Percentiles rank a stretch among this genome's conserved stretches.
These are phyloP conservation scores for Wiebesia pumilae DNA, from an alignment of 1,140 invertebrate genomes.

Conservation along the genomic window DNA sequence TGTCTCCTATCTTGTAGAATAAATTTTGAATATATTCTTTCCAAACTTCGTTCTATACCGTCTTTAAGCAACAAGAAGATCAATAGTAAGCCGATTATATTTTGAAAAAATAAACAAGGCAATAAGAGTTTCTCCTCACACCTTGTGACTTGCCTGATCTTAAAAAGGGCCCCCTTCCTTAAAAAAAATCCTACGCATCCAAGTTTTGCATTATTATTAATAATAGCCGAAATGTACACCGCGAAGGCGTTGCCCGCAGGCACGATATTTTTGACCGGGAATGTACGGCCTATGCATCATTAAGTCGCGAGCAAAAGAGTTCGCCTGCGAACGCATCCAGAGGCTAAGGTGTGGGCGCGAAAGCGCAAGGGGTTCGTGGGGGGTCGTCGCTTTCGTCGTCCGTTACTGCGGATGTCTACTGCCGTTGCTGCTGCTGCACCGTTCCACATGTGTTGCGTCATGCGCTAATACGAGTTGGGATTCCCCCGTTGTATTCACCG, in stretches of 20 bases:
- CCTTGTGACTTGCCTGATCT: too few relatives aligned
- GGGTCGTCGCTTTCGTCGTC: conserved; percentile 44
- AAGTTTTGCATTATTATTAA: conserved; percentile 1
- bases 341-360: conserved; percentile 23
- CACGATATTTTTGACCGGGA: conserved; percentile 11
- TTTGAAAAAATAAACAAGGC: neutral
- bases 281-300: conserved; percentile 30
- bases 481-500: conserved; percentile 44
- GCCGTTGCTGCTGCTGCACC: neutral
- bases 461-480: conserved; percentile 31
- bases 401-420: conserved; percentile 2
- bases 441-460: conserved; percentile 53
- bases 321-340: neutral
- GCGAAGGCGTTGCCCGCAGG: neutral
- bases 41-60: neutral
- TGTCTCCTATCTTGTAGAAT: neutral
- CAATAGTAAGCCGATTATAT: neutral
- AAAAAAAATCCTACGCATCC: neutral
- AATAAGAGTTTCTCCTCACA: neutral
- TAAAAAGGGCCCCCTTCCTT: too few relatives aligned
- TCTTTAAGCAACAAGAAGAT: neutral
- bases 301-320: conserved; percentile 33
- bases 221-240: neutral
- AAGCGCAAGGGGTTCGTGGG: conserved; percentile 42
- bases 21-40: neutral